Evolutionary conservation across 2,888 invertebrate genomes (phyloP).

Genomic region (Ormyrus thymus): DNA sequence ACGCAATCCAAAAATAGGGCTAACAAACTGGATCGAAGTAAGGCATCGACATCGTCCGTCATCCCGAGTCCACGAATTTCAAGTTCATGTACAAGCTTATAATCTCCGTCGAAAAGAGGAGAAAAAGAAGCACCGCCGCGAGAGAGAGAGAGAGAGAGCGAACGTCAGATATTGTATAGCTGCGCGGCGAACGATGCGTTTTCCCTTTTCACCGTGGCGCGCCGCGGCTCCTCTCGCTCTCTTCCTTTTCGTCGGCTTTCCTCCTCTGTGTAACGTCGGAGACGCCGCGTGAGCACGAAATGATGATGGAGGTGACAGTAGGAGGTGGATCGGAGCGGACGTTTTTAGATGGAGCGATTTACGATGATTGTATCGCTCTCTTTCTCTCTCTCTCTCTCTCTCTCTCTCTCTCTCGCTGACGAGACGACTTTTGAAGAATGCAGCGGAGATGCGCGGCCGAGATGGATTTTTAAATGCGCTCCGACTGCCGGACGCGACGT

Average conservation of each 20-base stretch:
- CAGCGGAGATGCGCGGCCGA: neutral
- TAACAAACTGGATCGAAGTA: too few relatives aligned
- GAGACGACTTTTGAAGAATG: slow-evolving; percentile 44
- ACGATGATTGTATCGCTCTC: slow-evolving; percentile 46
- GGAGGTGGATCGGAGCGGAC: slow-evolving; percentile 2
- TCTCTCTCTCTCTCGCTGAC: neutral
- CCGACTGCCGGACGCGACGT: too few relatives aligned
- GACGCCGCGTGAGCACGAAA: slow-evolving; percentile 32
- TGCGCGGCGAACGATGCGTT: too few relatives aligned
- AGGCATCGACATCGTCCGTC: too few relatives aligned
- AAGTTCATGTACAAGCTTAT: slow-evolving; percentile 11
- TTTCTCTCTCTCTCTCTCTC: too few relatives aligned
- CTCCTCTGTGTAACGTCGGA: slow-evolving; percentile 7
- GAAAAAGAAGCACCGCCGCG: neutral
- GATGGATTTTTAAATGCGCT: neutral
- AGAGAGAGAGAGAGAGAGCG: slow-evolving; percentile 1
- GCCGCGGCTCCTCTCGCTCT: slow-evolving; percentile 4
- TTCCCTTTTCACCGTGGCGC: neutral
- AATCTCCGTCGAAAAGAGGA: slow-evolving; percentile 32
- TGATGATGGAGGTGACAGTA: slow-evolving; percentile 48
- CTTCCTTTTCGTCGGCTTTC: slow-evolving; percentile 36
- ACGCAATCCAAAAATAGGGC: too few relatives aligned
- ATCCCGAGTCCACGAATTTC: neutral
- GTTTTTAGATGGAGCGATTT: slow-evolving; percentile 47
- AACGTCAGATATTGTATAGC: neutral